Base-by-base conservation (phyloP, 2,113 vertebrate genomes). In the Mohoua ochrocephala region DNA sequence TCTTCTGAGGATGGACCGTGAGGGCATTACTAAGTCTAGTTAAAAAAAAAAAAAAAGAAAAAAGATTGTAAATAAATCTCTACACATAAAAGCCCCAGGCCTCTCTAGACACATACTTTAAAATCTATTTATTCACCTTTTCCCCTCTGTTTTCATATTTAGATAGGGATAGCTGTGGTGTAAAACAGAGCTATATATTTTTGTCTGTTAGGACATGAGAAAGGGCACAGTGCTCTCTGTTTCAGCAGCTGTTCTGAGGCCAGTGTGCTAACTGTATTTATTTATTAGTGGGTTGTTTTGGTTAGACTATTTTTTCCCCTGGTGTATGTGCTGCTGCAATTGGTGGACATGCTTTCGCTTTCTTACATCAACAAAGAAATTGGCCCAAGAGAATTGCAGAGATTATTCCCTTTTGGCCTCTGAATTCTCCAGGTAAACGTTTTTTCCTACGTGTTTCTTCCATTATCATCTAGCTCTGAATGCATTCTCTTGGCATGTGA, bases 171-270 rank as follows among this genome's bases (percentile, higher is more conserved):
- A 68, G 61, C 26, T 67, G 37, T 30, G 57, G 61, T 75, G 49
- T 73, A 95, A 95, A 92, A 44, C 33, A 71, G 76, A 84, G 56
- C 20, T 78, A 33, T 84, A 8, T 93, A 95, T 92, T 95, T 96
- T 96, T 81, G 49, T 93, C 84, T 75, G 22, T 56, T 63, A 78
- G 93, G 93, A 95, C 80, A 75, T 95, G 91, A 96, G 93, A 95
- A 96, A 95, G 95, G 91, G 81, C 87, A 92, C 47, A 33, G 80
- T 53, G 56, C 53, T 68, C 37, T 84, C 53, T 69, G 35, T 68
- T 70, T 91, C 86, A 87, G 89, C 91, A 96, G 81, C 80, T 95
- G 87, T 82, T 89, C 76, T 81, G 89, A 92, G 49, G 49, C 89
- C 86, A 64, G 69, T 41, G 44, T 87, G 84, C 60, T 89, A 70